These are phyloP conservation scores for Zeus faber DNA, from an alignment of 2,113 vertebrate genomes.

Conservation along the genomic window DNA sequence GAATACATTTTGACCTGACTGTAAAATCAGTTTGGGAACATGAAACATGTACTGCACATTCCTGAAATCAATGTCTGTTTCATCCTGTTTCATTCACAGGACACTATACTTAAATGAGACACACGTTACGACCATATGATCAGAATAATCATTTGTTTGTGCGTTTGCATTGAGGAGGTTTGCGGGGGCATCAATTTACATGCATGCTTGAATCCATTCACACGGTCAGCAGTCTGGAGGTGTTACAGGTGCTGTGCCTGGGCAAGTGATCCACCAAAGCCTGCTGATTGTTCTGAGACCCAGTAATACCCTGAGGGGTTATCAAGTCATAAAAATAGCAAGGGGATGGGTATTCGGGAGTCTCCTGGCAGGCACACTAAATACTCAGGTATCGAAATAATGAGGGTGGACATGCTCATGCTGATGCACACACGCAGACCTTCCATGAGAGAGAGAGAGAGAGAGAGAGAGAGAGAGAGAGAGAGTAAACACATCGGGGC, in stretches of 20 bases:
- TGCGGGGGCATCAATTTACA: not conserved
- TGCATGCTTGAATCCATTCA: not conserved
- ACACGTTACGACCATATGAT: too few relatives aligned
- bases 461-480: constrained; percentile 2
- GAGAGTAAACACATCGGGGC: constrained; percentile 18
- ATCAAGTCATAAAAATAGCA: constrained; percentile 21
- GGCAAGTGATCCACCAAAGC: not conserved
- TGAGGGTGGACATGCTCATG: constrained; percentile 3
- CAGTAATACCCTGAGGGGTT: not conserved
- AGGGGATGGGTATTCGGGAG: not conserved
- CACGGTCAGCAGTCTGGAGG: not conserved
- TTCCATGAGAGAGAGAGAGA: not conserved
- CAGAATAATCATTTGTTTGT: too few relatives aligned
- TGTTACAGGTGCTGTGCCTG: not conserved
- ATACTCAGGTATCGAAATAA: constrained; percentile 6
- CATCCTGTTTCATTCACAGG: too few relatives aligned
- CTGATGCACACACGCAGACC: not conserved
- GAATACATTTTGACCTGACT: too few relatives aligned
- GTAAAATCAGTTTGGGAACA: too few relatives aligned
- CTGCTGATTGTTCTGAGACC: not conserved
- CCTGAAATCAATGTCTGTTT: too few relatives aligned
- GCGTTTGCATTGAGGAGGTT: too few relatives aligned
- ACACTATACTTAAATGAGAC: too few relatives aligned
- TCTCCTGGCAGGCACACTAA: not conserved
- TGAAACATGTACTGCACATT: too few relatives aligned